Evolutionary conservation across 2,888 invertebrate species (phyloP), one percentile per base, ranked within the genome.

Genomic region (Eledona agricola): DNA sequence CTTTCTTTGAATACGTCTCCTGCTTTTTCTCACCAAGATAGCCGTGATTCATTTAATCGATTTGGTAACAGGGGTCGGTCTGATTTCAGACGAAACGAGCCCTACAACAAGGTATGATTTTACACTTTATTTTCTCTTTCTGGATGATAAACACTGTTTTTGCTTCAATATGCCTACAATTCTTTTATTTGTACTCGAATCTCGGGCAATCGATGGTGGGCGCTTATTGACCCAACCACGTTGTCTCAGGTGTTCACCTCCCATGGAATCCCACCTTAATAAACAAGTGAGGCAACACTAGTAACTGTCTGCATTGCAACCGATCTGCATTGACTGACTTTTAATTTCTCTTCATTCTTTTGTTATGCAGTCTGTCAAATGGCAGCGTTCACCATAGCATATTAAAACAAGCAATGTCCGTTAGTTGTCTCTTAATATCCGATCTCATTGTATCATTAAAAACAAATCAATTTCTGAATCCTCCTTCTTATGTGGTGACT

Each of bases 1-100:
- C 75, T 77, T 72, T 75, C 75, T 67, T 70, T 77, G 72, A 75
- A 75, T 66, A 75, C 76, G 55, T 65, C 72, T 66, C 72, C 73
- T 60, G 72, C 69, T 63, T 74, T 68, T 70, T 69, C 68, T 66
- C 73, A 72, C 65, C 73, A 73, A 69, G 72, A 73, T 42, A 54
- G 32, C 61, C 67, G 69, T 65, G 69, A 71, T 67, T 61, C 59
- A 58, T 65, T 70, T 66, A 66, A 63, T 69, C 70, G 67, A 64
- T 71, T 70, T 70, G 72, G 69, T 67, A 71, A 66, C 69, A 70
- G 75, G 62, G 70, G 72, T 64, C 71, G 75, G 57, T 65, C 65
- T 65, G 74, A 74, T 72, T 72, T 74, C 62, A 72, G 74, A 66
- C 74, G 75, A 59, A 71, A 71, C 58, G 76, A 76, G 66, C 75